Evolutionary conservation across 2,888 invertebrate species (phyloP), one percentile per base, ranked within the genome.

Genomic region (Loripinus fragilis): DNA sequence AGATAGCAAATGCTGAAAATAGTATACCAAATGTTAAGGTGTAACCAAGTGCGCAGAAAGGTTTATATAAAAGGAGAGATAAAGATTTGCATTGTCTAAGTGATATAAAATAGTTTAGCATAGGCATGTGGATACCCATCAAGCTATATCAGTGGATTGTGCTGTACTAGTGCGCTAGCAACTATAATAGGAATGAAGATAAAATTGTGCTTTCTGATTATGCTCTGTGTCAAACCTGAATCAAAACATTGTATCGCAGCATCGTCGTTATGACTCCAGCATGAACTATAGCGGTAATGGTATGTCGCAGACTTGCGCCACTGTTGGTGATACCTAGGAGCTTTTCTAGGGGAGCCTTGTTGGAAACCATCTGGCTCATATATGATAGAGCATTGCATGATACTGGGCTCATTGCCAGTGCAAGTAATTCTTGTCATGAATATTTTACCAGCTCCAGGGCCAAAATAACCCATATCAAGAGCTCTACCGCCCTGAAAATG

Each of bases 381-480:
- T 0, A 67, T 28, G 5, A 83, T 75, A 17, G 89, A 88, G 72
- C 91, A 91, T 52, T 84, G 80, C 71, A 89, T 88, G 15, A 90
- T 80, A 60, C 80, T 76, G 10, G 77, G 45, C 70, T 90, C 90
- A 41, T 81, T 81, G 0, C 90, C 90, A 20, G 78, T 74, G 76
- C 91, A 91, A 41, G 85, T 79, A 1, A 90, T 72, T 12, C 81
- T 72, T 25, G 81, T 84, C 30, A 91, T 76, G 91, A 91, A 92
- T 25, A 92, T 85, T 1, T 89, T 89, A 0, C 91, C 92, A 33
- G 52, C 66, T 5, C 89, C 91, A 35, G 70, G 71, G 7, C 89
- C 88, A 75, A 84, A 90, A 7, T 80, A 76, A 2, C 82, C 84
- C 30, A 74, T 72, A 12, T 71, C 60, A 1, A 88, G 68, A 0